Evolutionary conservation across 92 coral and sea anemone species (phyloP), one percentile per base, ranked within the genome.

Genomic region (Phenganax subtilis): DNA sequence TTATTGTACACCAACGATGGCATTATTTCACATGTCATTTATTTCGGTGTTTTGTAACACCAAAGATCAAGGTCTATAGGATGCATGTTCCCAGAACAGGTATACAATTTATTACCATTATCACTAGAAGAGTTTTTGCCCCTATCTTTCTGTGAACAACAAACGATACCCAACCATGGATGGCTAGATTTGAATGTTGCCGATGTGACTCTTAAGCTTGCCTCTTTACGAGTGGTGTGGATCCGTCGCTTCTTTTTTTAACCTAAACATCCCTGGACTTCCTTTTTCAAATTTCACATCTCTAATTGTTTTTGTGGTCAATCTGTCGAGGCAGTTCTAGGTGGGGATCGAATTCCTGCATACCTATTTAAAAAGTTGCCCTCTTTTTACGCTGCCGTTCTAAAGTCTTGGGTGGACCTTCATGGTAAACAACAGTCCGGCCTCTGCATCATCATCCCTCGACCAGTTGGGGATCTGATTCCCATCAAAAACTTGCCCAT

Each of bases 111-210:
- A 20, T 20, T 20, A 20, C 25, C 25, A 20, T 20, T 20, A 20
- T 20, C 25, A 20, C 25, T 20, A 20, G 25, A 20, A 20, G 25
- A 20, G 25, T 20, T 20, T 20, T 20, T 20, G 25, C 25, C 25
- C 25, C 25, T 20, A 20, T 20, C 25, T 20, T 20, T 20, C 25
- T 20, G 25, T 20, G 25, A 20, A 20, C 25, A 20, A 20, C 25
- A 20, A 20, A 20, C 25, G 25, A 20, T 20, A 20, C 25, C 25
- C 25, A 20, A 20, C 25, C 25, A 47, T 53, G 69, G 75, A 58
- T 80, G 27, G 84, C 84, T 68, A 67, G 82, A 10, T 51, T 65
- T 80, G 29, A 60, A 60, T 62, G 75, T 80, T 71, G 84, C 65
- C 57, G 84, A 80, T 66, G 44, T 80, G 37, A 20, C 53, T 15